Evolutionary conservation across 1,140 invertebrate genomes (phyloP), one percentile per base, ranked within the genome.

Genomic region (Magallana angulata): DNA sequence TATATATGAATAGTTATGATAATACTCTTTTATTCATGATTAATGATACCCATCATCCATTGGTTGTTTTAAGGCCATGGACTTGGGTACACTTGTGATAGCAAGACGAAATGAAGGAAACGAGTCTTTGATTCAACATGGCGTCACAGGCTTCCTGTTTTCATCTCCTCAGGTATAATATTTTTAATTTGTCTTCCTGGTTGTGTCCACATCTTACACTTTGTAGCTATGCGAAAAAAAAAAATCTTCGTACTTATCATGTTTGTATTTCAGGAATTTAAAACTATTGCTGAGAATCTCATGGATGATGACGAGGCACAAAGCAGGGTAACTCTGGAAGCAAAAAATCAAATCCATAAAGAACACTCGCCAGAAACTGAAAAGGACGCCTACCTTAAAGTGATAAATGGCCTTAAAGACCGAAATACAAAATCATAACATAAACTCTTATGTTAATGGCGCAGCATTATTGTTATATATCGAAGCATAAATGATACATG

Each of bases 31-130:
- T 48, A 48, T 48, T 48, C 2, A 48, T 48, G 36, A 0, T 48
- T 48, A 48, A 4, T 48, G 36, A 48, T 48, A 48, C 36, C 36
- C 36, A 48, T 48, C 36, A 48, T 4, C 36, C 36, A 4, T 48
- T 48, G 36, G 36, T 48, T 76, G 2, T 0, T 30, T 12, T 36
- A 76, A 93, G 92, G 92, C 92, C 0, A 92, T 93, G 91, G 84
- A 91, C 36, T 62, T 93, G 24, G 88, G 90, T 4, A 57, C 88
- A 56, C 92, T 91, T 14, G 92, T 93, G 0, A 84, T 93, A n/a
- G 93, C 89, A 1, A 82, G 92, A 24, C 82, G 92, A 68, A 92
- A 91, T 57, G 87, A 90, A 62, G 92, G 92, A 2, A 93, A 93
- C 84, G 85, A 57, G 11, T 85, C 82, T 56, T 85, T 93, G n/a